A percentile compares a stretch with the other conserved stretches of the same genome.
Evolutionary conservation across 2,797 vertebrate species (phyloP).

Genomic region (Pseudomugil gertrudae): DNA sequence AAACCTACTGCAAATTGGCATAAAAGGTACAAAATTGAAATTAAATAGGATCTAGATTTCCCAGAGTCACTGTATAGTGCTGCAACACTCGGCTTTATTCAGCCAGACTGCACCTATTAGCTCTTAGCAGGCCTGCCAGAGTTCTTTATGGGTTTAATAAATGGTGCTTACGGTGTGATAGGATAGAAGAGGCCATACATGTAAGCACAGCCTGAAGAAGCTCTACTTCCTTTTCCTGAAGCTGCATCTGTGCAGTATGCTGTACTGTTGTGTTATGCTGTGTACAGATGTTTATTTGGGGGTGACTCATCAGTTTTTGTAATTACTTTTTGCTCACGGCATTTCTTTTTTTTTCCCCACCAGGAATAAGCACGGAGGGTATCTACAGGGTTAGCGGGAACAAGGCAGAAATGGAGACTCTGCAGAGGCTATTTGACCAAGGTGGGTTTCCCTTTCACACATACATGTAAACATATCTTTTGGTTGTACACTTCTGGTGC

Average conservation of each 20-base stretch:
- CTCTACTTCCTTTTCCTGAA: constrained; percentile 12
- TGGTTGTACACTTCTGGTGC: background rate
- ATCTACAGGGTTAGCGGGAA: constrained; percentile 96
- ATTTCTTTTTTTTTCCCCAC: background rate
- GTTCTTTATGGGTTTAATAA: constrained; percentile 66
- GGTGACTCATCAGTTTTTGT: constrained; percentile 16
- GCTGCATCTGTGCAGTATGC: constrained; percentile 2
- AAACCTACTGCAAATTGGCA: background rate
- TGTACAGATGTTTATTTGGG: background rate
- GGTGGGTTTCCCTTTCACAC: constrained; percentile 74
- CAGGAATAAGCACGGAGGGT: constrained; percentile 92
- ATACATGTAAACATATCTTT: constrained; percentile 1
- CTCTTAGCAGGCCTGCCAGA: constrained; percentile 47
- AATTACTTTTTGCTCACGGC: constrained; percentile 20
- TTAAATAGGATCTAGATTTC: constrained; percentile 1
- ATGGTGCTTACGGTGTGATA: constrained; percentile 57
- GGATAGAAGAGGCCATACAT: constrained; percentile 19
- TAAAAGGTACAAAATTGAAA: background rate
- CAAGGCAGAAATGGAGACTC: constrained; percentile 95
- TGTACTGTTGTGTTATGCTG: constrained; percentile 7
- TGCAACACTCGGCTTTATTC: constrained; percentile 7
- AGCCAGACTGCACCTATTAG: constrained; percentile 39
- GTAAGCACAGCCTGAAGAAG: constrained; percentile 31
- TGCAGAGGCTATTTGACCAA: constrained; percentile 95
- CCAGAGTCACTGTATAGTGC: constrained; percentile 27